These are phyloP conservation scores for Bostrychus sinensis DNA, from an alignment of 2,113 vertebrate genomes.

Conservation along the genomic window DNA sequence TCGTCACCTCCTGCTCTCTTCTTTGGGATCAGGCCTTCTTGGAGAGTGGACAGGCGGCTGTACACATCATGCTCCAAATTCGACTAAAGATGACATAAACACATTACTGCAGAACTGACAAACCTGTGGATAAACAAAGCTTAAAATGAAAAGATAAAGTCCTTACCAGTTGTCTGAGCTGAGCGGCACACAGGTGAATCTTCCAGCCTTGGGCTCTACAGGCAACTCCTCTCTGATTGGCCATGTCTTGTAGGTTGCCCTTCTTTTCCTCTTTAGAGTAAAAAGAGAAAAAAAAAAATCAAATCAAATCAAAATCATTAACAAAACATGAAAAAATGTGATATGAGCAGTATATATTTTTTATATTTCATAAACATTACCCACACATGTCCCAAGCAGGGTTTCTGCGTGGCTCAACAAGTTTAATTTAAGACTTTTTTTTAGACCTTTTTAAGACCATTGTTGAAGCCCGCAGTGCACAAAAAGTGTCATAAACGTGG, in stretches of 20 bases:
- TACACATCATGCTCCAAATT: constrained; percentile 96
- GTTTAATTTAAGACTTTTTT: no score
- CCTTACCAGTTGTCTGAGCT: constrained; percentile 95
- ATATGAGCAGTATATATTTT: no score
- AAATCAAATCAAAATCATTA: no score
- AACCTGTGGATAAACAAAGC: neutral
- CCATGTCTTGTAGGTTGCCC: constrained; percentile 93
- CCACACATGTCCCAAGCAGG: no score
- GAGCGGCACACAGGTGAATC: constrained; percentile 95
- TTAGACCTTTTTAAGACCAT: no score
- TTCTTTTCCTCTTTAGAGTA: constrained; percentile 92
- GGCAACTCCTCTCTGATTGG: constrained; percentile 95
- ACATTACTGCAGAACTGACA: neutral
- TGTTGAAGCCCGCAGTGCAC: no score
- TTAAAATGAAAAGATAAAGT: neutral
- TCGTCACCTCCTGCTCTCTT: constrained; percentile 94
- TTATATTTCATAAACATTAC: no score
- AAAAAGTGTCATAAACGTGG: no score
- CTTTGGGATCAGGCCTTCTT: constrained; percentile 97
- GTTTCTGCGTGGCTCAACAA: no score
- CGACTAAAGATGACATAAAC: constrained; percentile 75
- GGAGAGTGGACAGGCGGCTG: constrained; percentile 91
- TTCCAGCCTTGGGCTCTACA: constrained; percentile 98
- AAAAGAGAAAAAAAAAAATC: no score
- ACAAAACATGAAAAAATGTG: no score